These are phyloP conservation scores for Leptinotarsa juncta DNA, from an alignment of 2,888 invertebrate species.

Conservation along the genomic window DNA sequence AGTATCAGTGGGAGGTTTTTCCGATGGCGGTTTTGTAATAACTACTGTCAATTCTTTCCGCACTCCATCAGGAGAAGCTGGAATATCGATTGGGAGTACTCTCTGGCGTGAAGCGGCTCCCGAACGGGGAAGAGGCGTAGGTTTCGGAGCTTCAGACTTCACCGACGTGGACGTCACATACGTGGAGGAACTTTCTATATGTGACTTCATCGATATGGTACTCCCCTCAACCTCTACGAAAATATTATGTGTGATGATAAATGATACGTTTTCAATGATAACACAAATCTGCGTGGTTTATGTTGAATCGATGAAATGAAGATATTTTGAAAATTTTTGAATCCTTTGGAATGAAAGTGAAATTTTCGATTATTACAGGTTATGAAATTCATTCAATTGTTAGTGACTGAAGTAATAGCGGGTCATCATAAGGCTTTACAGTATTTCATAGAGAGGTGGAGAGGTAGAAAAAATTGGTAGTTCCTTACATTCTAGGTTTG, in stretches of 20 bases:
- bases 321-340: no score
- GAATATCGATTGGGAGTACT: conserved; percentile 70
- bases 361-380: no score
- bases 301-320: no score
- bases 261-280: no score
- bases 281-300: no score
- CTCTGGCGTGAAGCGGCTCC: conserved; percentile 70
- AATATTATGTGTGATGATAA: not conserved
- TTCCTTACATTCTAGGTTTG: no score
- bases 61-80: conserved; percentile 60
- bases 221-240: conserved; percentile 9
- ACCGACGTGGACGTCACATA: conserved; percentile 15
- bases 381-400: no score
- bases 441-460: no score
- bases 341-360: no score
- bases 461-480: no score
- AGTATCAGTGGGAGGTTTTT: conserved; percentile 48
- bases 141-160: conserved; percentile 51
- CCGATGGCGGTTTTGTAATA: conserved; percentile 54
- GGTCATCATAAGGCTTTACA: no score
- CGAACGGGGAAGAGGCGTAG: conserved; percentile 61
- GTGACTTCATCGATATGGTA: conserved; percentile 4
- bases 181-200: conserved; percentile 27
- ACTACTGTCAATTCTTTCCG: conserved; percentile 45
- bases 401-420: no score